Percentiles rank a stretch among this genome's conserved stretches.
phyloP scores from a whole-genome alignment of 2,113 vertebrate species.

The Cyphomyrus discorhynchus region DNA sequence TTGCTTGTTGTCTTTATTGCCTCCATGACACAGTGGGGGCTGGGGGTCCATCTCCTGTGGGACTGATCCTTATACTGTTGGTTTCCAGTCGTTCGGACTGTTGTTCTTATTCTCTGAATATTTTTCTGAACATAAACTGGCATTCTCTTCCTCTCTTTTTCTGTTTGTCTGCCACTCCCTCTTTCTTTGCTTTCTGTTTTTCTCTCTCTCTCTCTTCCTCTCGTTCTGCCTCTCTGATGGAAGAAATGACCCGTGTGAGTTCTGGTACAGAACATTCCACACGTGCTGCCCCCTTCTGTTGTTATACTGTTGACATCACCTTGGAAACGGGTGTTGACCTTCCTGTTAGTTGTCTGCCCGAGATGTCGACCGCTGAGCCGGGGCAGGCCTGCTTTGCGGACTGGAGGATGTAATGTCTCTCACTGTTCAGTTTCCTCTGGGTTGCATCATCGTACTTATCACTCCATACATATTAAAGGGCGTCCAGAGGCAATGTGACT shows the following conservation, averaged over 20 bases:
- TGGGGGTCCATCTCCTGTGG: not conserved
- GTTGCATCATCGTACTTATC: constrained; percentile 20
- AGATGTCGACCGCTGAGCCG: not conserved
- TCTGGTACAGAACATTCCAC: constrained; percentile 41
- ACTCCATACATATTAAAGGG: not conserved
- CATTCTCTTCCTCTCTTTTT: not conserved
- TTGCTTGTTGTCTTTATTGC: not conserved
- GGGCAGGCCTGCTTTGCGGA: not conserved
- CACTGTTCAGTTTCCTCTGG: constrained; percentile 35
- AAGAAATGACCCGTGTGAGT: constrained; percentile 34
- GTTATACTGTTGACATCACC: constrained; percentile 53
- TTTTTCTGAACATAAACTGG: not conserved
- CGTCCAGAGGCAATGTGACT: not conserved
- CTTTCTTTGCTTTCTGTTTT: not conserved
- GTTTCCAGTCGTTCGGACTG: not conserved
- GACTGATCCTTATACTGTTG: not conserved
- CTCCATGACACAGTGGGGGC: not conserved
- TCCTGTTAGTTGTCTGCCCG: constrained; percentile 5
- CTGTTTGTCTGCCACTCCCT: not conserved
- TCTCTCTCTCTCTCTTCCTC: not conserved
- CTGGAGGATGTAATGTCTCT: not conserved
- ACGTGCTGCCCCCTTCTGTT: constrained; percentile 47
- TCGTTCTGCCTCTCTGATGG: constrained; percentile 20
- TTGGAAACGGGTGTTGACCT: constrained; percentile 42
- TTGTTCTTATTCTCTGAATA: not conserved